Evolutionary conservation across 2,888 invertebrate genomes (phyloP).

Genomic region (Drosophila birchii): DNA sequence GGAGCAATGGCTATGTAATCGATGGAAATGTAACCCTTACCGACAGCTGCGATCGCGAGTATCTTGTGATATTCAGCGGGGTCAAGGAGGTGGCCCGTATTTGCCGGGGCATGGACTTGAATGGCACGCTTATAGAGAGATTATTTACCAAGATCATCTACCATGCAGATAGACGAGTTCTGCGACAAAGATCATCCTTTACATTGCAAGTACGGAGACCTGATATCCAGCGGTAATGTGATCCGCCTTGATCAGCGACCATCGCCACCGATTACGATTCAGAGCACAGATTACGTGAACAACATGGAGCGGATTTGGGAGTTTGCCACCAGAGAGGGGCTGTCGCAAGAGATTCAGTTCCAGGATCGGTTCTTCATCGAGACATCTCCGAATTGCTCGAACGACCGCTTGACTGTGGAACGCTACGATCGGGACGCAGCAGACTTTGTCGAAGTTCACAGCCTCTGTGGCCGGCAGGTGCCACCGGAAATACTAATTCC

Average conservation of each 20-base stretch:
- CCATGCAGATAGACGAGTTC: constrained; percentile 85
- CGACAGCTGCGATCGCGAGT: constrained; percentile 86
- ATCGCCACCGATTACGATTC: constrained; percentile 49
- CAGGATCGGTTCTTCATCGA: constrained; percentile 91
- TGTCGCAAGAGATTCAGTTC: constrained; percentile 88
- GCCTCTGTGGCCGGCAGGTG: constrained; percentile 89
- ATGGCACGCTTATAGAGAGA: constrained; percentile 45
- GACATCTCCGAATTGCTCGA: constrained; percentile 88
- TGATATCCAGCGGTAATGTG: constrained; percentile 87
- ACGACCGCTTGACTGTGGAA: constrained; percentile 90
- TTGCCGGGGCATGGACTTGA: constrained; percentile 85
- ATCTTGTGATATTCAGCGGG: constrained; percentile 86
- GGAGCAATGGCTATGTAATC: constrained; percentile 79
- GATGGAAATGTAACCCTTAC: constrained; percentile 86
- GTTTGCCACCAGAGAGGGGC: constrained; percentile 87
- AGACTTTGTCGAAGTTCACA: constrained; percentile 85
- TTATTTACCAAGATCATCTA: constrained; percentile 88
- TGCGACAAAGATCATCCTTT: constrained; percentile 50
- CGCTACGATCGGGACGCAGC: constrained; percentile 83
- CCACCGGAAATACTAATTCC: constrained; percentile 87
- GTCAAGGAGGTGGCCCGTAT: constrained; percentile 86
- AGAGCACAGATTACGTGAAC: constrained; percentile 86
- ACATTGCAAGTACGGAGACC: constrained; percentile 41
- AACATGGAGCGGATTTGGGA: constrained; percentile 93
- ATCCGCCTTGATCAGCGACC: constrained; percentile 47